phyloP scores from a whole-genome alignment of 2,113 vertebrate species.

The Lates calcarifer region DNA sequence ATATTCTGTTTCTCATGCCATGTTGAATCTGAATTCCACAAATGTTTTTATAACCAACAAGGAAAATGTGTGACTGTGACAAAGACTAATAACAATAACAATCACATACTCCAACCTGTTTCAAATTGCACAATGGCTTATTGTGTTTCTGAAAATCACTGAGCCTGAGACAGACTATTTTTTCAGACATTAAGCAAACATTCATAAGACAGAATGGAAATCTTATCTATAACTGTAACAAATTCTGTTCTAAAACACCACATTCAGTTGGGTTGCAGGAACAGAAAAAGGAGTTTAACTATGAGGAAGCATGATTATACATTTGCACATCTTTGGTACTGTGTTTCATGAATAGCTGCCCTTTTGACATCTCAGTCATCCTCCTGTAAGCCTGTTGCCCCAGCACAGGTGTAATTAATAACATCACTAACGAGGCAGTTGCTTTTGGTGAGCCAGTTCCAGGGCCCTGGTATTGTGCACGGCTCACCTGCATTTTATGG shows the following conservation, averaged over 20 bases:
- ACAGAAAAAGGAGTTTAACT: neutral
- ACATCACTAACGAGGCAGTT: constrained; percentile 1
- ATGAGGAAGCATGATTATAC: neutral
- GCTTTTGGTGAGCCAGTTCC: neutral
- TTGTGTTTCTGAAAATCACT: neutral
- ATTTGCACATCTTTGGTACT: no score
- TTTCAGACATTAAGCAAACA: constrained; percentile 24
- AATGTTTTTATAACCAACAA: neutral
- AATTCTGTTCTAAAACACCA: neutral
- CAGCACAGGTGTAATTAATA: neutral
- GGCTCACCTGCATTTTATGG: neutral
- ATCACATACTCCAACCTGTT: neutral
- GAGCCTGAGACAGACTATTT: neutral
- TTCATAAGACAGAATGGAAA: neutral
- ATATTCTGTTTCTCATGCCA: neutral
- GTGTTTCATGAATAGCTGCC: neutral
- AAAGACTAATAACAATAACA: neutral
- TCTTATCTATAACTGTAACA: constrained; percentile 4
- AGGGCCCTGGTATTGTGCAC: neutral
- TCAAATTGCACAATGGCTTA: constrained; percentile 5
- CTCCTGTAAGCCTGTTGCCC: neutral
- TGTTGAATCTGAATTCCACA: neutral
- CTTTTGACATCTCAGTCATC: neutral
- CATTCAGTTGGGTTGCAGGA: neutral
- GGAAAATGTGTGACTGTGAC: constrained; percentile 31